These are phyloP conservation scores for Lordiphosa mommai DNA, from an alignment of 1,140 invertebrate genomes.

Conservation along the genomic window DNA sequence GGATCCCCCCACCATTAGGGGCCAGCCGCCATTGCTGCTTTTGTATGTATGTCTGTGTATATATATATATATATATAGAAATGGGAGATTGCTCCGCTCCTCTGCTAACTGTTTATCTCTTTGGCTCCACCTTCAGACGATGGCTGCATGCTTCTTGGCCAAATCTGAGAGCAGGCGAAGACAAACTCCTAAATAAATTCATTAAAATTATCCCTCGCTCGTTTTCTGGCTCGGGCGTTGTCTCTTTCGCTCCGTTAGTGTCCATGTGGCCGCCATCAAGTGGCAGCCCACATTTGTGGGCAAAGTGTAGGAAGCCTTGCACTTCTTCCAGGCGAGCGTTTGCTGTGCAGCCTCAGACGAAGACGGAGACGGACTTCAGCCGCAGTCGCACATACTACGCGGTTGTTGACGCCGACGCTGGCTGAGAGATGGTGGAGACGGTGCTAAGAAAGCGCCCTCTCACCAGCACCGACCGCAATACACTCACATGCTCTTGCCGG, in stretches of 20 bases:
- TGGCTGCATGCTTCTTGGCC: not conserved
- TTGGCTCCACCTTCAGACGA: slow-evolving; percentile 24
- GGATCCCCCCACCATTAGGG: not conserved
- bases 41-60: slow-evolving; percentile 4
- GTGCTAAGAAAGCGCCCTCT: slow-evolving; percentile 51
- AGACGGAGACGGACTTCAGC: slow-evolving; percentile 24
- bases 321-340: not conserved
- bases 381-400: slow-evolving; percentile 57
- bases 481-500: slow-evolving; percentile 35
- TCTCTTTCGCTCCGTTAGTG: slow-evolving; percentile 7
- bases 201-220: slow-evolving; percentile 64
- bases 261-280: slow-evolving; percentile 67
- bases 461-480: slow-evolving; percentile 33
- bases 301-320: not conserved
- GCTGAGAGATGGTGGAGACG: not conserved
- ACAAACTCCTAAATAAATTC: slow-evolving; percentile 74
- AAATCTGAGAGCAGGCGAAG: slow-evolving; percentile 19
- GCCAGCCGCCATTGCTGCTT: slow-evolving; percentile 7
- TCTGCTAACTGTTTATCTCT: slow-evolving; percentile 6
- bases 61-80: too few species aligned
- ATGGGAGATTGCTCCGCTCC: not conserved
- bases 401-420: slow-evolving; percentile 38
- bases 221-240: not conserved
- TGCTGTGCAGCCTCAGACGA: slow-evolving; percentile 19
- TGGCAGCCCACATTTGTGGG: slow-evolving; percentile 73